phyloP scores from a whole-genome alignment of 2,888 invertebrate genomes.

The Nomada fabriciana region DNA sequence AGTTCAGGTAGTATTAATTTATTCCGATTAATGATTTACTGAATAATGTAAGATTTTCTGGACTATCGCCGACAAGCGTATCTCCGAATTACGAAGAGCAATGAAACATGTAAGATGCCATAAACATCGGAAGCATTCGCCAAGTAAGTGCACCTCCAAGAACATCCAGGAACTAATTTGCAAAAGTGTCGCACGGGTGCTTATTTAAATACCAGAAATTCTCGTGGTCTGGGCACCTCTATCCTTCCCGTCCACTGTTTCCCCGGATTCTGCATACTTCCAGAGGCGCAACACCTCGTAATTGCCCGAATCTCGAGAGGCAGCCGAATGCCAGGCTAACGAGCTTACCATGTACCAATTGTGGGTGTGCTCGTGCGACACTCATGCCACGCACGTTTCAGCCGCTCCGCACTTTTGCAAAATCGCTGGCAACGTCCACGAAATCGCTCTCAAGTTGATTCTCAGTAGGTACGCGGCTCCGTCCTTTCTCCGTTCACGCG shows the following conservation, averaged over 20 bases:
- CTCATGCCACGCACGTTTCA: conserved; percentile 56
- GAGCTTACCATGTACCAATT: conserved; percentile 62
- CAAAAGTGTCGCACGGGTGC: background rate
- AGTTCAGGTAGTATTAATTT: no score
- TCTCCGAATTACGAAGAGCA: no score
- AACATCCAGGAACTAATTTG: conserved; percentile 25
- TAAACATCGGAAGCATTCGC: no score
- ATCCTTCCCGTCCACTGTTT: conserved; percentile 43
- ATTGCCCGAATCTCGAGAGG: conserved; percentile 61
- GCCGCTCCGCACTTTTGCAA: conserved; percentile 48
- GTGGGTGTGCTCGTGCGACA: conserved; percentile 55
- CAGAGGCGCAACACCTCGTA: conserved; percentile 62
- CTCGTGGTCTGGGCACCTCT: conserved; percentile 1
- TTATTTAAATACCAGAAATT: conserved; percentile 25
- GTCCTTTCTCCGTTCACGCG: conserved; percentile 7
- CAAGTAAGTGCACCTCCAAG: background rate
- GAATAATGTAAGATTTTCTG: no score
- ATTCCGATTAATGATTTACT: no score
- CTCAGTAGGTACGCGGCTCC: conserved; percentile 22
- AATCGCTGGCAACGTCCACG: conserved; percentile 28
- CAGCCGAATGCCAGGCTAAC: conserved; percentile 64
- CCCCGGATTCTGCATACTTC: conserved; percentile 55
- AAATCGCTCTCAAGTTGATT: conserved; percentile 33
- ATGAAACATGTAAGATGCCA: no score
- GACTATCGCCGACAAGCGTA: no score